Base-by-base conservation (phyloP, 2,888 invertebrate species). In the Pycnomerus fuliginosus region DNA sequence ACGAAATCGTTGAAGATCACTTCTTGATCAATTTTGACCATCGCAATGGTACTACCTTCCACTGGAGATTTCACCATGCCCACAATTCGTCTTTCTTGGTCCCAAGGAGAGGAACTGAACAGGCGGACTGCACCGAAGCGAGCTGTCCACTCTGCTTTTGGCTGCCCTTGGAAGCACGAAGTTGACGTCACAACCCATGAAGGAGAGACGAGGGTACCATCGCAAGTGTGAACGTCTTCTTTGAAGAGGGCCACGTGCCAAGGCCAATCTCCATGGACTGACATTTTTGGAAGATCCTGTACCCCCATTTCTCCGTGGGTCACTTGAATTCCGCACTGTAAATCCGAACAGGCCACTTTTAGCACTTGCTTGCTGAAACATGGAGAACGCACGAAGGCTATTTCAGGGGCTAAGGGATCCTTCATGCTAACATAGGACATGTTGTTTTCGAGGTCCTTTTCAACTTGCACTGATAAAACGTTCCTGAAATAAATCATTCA, bases 1-100 rank as follows among this genome's bases (percentile, higher is more conserved):
- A 92, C 84, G 63, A 90, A 90, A 70, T 92, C 91, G 0, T 88
- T 88, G 62, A 84, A 81, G 41, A 75, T 75, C 0, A 90, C 79
- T 0, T 88, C 80, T 41, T 85, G 82, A 57, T 90, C 89, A 23
- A 93, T 73, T 50, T 90, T 85, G 25, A 91, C 80, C 39, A 92
- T 71, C 0, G 90, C 90, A 3, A 90, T 79, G 50, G 88, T 88
- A 56, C 90, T 91, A 13, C 92, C 92, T 69, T 91, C 91, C 0
- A 92, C 89, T 0, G 91, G 92, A 1, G 90, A 90, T 56, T 90
- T 89, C 10, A 90, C 84, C 85, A 92, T 87, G 16, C 91, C 90
- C 2, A 91, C 81, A 35, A 90, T 85, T 40, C 88, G 77, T 33
- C 87, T 76, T 55, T 91, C 87, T 66, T 90, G 91, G 56, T 90